Conservation (phyloP, 2,113 vertebrate species). For the Bufo bufo region DNA sequence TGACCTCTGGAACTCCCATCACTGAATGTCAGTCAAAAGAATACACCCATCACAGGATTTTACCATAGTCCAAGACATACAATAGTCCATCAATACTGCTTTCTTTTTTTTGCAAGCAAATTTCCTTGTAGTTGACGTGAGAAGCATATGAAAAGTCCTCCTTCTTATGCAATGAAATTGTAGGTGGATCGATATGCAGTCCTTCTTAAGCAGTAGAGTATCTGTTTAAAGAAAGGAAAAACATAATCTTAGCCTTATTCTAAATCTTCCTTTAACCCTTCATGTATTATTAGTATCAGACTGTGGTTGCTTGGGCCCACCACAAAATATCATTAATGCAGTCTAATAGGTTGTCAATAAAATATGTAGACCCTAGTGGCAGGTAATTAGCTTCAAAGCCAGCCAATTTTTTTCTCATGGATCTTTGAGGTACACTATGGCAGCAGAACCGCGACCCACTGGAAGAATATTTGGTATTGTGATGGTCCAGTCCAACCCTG, state of each 20-base stretch:
- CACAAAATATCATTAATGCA: too few species aligned
- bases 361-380: too few species aligned
- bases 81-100: constrained; percentile 3
- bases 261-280: not conserved
- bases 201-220: constrained; percentile 1
- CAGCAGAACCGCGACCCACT: too few species aligned
- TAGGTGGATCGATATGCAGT: not conserved
- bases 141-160: not conserved
- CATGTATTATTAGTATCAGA: not conserved
- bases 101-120: not conserved
- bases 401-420: too few species aligned
- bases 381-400: too few species aligned
- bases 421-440: too few species aligned
- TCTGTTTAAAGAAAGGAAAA: not conserved
- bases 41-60: constrained; percentile 11
- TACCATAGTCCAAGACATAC: not conserved
- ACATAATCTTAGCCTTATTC: not conserved
- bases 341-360: too few species aligned
- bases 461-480: too few species aligned
- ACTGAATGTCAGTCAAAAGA: constrained; percentile 20
- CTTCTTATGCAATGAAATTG: not conserved
- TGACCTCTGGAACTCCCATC: not conserved
- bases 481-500: too few species aligned
- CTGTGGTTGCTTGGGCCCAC: too few species aligned
- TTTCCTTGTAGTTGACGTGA: not conserved